phyloP scores from a whole-genome alignment of 1,140 invertebrate species.

The Brachionus calyciflorus region DNA sequence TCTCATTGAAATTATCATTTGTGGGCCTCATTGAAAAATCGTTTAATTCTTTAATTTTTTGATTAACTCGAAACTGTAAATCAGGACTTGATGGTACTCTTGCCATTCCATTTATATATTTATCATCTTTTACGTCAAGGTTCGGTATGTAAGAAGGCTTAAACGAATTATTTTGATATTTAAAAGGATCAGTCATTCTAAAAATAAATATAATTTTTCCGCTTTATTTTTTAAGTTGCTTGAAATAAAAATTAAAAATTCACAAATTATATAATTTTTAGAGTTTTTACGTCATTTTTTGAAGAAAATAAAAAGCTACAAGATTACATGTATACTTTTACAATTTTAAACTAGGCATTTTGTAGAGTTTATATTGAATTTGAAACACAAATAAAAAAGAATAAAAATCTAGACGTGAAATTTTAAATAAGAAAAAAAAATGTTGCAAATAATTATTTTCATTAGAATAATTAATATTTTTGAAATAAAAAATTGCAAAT shows the following conservation, averaged over 20 bases:
- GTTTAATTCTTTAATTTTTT: not conserved
- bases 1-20: not conserved
- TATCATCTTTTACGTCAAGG: not conserved
- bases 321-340: too few species aligned
- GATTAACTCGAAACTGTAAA: not conserved
- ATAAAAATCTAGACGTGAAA: too few species aligned
- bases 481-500: too few species aligned
- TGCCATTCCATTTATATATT: not conserved
- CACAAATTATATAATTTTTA: too few species aligned
- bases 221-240: not conserved
- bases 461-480: too few species aligned
- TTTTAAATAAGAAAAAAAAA: too few species aligned
- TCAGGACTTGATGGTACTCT: not conserved
- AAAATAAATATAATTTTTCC: not conserved
- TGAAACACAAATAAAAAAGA: too few species aligned
- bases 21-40: not conserved
- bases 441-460: not conserved
- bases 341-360: too few species aligned
- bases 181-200: slow-evolving; percentile 40
- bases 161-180: not conserved
- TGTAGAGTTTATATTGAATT: too few species aligned
- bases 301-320: too few species aligned
- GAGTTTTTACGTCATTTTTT: too few species aligned
- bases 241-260: too few species aligned
- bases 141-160: not conserved